These are phyloP conservation scores for Odontophorus gujanensis DNA, from an alignment of 2,113 vertebrate species.

Conservation along the genomic window DNA sequence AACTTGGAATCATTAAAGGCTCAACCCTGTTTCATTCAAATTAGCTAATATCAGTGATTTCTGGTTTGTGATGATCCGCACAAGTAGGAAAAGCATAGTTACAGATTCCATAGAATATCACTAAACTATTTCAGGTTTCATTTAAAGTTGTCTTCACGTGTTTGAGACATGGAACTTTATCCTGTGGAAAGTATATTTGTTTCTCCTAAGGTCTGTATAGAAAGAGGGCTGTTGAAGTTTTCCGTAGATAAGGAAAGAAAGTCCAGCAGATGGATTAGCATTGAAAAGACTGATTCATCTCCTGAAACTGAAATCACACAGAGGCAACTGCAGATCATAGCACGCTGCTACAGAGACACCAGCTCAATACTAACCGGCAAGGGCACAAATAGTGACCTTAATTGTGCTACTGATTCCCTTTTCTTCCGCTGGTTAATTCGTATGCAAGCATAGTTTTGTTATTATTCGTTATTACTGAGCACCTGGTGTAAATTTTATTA, in stretches of 20 bases:
- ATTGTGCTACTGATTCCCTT: not conserved
- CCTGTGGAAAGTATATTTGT: not conserved
- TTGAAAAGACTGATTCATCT: not conserved
- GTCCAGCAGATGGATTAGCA: not conserved
- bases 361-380: not conserved
- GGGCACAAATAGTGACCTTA: not conserved
- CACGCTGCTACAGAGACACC: not conserved
- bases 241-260: not conserved
- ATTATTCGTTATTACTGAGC: conserved; percentile 15
- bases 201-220: not conserved
- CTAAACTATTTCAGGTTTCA: not conserved
- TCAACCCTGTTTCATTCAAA: not conserved
- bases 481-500: conserved; percentile 22
- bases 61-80: not conserved
- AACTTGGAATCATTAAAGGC: not conserved
- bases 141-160: not conserved
- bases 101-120: not conserved
- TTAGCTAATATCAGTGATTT: not conserved
- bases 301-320: not conserved
- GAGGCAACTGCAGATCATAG: not conserved
- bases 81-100: not conserved
- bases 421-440: not conserved
- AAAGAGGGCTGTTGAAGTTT: not conserved
- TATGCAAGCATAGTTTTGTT: not conserved
- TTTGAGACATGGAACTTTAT: not conserved